Base-by-base conservation (phyloP, 2,888 invertebrate genomes). In the Venusia cambrica region DNA sequence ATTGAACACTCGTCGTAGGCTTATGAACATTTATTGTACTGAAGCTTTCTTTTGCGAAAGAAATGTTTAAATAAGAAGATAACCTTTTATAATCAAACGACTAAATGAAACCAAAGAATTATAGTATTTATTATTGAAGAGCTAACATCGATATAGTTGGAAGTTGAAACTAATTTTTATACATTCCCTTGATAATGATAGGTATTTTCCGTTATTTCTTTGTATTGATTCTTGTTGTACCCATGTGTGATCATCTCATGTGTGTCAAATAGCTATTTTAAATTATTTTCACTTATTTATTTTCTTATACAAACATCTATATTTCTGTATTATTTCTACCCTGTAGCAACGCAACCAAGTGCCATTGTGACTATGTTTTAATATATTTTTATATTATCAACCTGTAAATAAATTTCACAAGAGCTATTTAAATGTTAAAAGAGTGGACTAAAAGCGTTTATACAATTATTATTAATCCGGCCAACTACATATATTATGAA, bases 21-120 rank as follows among this genome's bases (percentile, higher is more conserved):
- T 54, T 57, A 28, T 40, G 52, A 55, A 25, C 42, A 40, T 52
- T 38, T 36, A 46, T 45, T 53, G 51, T 53, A 54, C 54, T 45
- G 25, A 36, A 22, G 39, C 53, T 46, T 55, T 58, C 43, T 45
- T 55, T 55, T 59, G 56, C 58, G 44, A 60, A 50, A 51, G 45
- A 51, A 51, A 51, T 55, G 44, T 54, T 53, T 48, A 54, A 53
- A 31, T 51, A 51, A 55, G 44, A 53, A 26, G 45, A 45, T 48
- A 54, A 61, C 57, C 55, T 71, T 73, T 73, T 70, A 62, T 72
- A 78, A 73, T 73, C 73, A 63, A 76, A 65, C 73, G 77, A 78
- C 78, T 77, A 73, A 75, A 73, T 75, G 71, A 76, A 79, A 79
- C 85, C 85, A 85, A 85, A 85, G 85, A 84, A 77, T 79, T 76